Evolutionary conservation across 2,797 vertebrate species (phyloP), one percentile per base, ranked within the genome.

Genomic region (Myripristis murdjan): DNA sequence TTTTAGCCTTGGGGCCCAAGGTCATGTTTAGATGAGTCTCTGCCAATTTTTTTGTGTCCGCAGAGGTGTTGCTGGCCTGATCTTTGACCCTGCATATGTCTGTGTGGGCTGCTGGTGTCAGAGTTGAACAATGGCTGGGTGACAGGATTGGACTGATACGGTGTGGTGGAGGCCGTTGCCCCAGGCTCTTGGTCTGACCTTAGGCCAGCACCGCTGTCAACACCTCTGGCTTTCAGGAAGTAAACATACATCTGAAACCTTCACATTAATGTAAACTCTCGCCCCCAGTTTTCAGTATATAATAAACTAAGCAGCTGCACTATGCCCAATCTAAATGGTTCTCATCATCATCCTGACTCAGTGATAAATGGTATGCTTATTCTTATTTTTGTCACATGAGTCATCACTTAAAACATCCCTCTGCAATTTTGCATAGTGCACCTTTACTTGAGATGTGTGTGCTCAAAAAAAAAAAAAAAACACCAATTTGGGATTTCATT

Each of bases 1-100:
- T 82, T 76, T 81, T 35, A 77, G 78, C 85, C 82, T 43, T 31
- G 2, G 75, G 88, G 75, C 70, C 49, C 53, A 20, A 68, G 87
- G 89, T 89, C 83, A 75, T 1, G 43, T 81, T 75, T 64, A 52
- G 53, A 26, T 15, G 53, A 70, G 24, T 20, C 37, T 10, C 70
- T 53, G 77, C 54, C 49, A n/a, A 74, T 87, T 89, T 87, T 87
- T 86, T 85, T 72, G 65, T 10, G n/a, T 72, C 51, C n/a, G 52
- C 24, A 15, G 64, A 35, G 80, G 78, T 83, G 84, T 73, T 41
- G 52, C 54, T 64, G 81, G 82, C 73, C 73, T 48, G 86, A 89
- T 46, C 88, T 91, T 63, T 91, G 87, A 91, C 90, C 88, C 81
- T 15, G 24, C 72, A 81, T 73, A 68, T 87, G 85, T 89, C 72